Base-by-base conservation (phyloP, 2,888 invertebrate species). In the Clitarchus hookeri region DNA sequence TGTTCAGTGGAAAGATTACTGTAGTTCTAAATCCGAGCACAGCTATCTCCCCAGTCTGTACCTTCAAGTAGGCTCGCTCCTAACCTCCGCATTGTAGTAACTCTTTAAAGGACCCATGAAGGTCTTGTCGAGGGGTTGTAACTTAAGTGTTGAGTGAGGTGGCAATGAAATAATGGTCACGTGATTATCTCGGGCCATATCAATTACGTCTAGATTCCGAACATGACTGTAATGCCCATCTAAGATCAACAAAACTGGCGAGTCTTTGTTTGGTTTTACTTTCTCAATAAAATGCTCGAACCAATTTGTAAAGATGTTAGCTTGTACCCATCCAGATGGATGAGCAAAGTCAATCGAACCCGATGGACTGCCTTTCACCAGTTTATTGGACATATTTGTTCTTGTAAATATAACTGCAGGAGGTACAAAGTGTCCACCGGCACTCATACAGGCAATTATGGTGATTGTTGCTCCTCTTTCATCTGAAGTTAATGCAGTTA, bases 381-480 rank as follows among this genome's bases (percentile, higher is more conserved):
- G 82, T 26, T 16, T n/a, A 16, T 78, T 36, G 36, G 36, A 36
- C 36, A 85, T 83, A 16, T 84, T 84, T 83, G 13, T 85, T n/a
- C 84, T 65, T 12, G 84, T 84, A 78, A 85, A 85, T 9, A 86
- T 78, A 27, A 86, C 23, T 44, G 78, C n/a, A 23, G 53, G 85
- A 78, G 44, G 84, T 16, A 86, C 83, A 53, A 83, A 85, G 16
- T 19, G 25, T 44, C 44, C 85, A 12, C 82, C 19, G 44, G 85
- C 86, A 85, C 78, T 85, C 85, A 86, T 85, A 78, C 85, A 85
- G 25, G 44, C 23, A 36, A 86, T 44, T 4, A 84, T 27, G 16
- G 77, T 84, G 27, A 86, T 48, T 11, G 53, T 77, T 19, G 82
- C 36, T 25, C 26, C 9, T 44, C 84, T 84, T 77, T 84, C 79